Evolutionary conservation across 1,140 invertebrate genomes (phyloP), one percentile per base, ranked within the genome.

Genomic region (Drosophila teissieri): DNA sequence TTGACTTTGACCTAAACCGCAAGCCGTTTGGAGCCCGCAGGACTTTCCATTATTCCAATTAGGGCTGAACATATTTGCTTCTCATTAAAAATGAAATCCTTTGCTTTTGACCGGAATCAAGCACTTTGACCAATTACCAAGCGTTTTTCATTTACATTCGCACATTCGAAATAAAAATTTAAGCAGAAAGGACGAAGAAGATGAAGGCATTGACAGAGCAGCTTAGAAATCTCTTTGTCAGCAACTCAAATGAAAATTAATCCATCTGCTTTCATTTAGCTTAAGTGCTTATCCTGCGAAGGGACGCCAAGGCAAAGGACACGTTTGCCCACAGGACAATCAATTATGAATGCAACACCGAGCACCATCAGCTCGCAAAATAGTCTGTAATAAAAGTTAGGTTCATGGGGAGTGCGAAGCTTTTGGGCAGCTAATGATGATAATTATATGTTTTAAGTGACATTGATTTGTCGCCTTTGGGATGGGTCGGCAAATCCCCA

Each of bases 301-400:
- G 17, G 48, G 34, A 36, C 54, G 37, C 45, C 12, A 10, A 31
- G n/a, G 48, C 39, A 36, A 56, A 62, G 76, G 61, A 80, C 73
- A 65, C 57, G 61, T 61, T 78, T 57, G 65, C 65, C 82, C 78
- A 82, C 65, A 78, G 78, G 68, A 86, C 73, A 86, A 82, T 88
- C 78, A 88, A 88, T 82, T 79, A 86, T 81, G 62, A 80, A 80
- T 84, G 76, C 72, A 85, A 52, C 73, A 49, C 48, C 36, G 36
- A 72, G 15, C 58, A 61, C 49, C 58, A 61, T 49, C 27, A 45
- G 49, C 24, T 7, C 34, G 31, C 61, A 46, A 54, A 60, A 34
- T 45, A 49, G 24, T 40, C 14, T 19, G 2, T 17, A n/a, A 55
- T 58, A 70, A 79, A 78, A 79, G 22, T 65, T 67, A 37, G 39